A percentile compares a stretch with the other conserved stretches of the same genome.
Evolutionary conservation across 2,797 vertebrate genomes (phyloP).

Genomic region (Buphagus erythrorhynchus): DNA sequence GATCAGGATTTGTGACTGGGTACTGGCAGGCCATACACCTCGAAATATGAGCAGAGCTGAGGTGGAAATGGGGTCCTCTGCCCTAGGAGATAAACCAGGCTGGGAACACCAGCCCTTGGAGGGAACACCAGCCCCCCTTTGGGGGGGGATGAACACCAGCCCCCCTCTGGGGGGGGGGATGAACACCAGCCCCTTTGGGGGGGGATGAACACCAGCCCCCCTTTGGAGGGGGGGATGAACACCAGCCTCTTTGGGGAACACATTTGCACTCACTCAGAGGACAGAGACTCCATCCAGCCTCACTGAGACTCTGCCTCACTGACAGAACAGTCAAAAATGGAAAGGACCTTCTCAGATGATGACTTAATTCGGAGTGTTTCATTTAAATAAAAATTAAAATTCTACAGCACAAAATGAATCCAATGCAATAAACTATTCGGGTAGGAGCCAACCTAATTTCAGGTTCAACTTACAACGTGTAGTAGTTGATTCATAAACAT

Average conservation of each 20-base stretch:
- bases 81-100: neutral
- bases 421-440: neutral
- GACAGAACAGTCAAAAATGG: neutral
- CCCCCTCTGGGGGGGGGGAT: too few relatives aligned
- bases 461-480: neutral
- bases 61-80: neutral
- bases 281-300: neutral
- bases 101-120: neutral
- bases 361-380: neutral
- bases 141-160: too few relatives aligned
- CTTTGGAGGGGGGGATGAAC: too few relatives aligned
- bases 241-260: neutral
- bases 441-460: neutral
- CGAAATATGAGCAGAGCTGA: neutral
- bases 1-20: fast-evolving
- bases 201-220: neutral
- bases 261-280: neutral
- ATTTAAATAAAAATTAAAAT: neutral
- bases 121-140: neutral
- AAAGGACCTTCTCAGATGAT: neutral
- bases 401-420: neutral
- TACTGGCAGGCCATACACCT: neutral
- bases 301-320: neutral
- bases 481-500: neutral
- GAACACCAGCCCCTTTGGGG: neutral